phyloP scores from a whole-genome alignment of 2,113 vertebrate species.

The Pristiophorus japonicus region DNA sequence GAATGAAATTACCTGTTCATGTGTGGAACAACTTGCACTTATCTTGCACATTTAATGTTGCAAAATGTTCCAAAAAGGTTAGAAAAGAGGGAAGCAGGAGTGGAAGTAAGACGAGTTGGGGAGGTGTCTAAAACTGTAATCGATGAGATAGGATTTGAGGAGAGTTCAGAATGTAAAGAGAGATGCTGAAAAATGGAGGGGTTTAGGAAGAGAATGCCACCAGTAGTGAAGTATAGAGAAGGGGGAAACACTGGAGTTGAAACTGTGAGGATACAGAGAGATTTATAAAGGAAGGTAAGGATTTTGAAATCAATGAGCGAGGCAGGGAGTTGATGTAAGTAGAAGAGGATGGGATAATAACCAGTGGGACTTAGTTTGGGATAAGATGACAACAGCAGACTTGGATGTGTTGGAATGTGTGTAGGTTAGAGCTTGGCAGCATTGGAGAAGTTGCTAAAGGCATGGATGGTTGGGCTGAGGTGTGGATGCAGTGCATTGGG shows the following conservation, averaged over 20 bases:
- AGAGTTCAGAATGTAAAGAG: not conserved
- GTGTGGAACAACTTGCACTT: not conserved
- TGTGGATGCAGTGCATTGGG: not conserved
- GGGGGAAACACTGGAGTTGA: not conserved
- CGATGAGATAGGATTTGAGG: not conserved
- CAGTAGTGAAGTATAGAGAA: not conserved
- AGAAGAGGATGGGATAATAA: not conserved
- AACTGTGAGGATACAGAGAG: not conserved
- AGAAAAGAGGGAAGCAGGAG: not conserved
- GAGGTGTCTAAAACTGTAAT: not conserved
- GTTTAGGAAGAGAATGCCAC: not conserved
- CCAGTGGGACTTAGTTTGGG: not conserved
- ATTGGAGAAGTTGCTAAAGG: not conserved
- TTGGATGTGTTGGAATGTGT: not conserved
- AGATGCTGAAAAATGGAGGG: not conserved
- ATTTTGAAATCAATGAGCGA: not conserved
- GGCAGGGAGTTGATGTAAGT: not conserved
- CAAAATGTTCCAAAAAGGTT: not conserved
- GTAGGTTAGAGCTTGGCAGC: not conserved
- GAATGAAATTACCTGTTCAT: not conserved
- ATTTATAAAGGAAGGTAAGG: not conserved
- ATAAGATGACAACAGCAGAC: not conserved
- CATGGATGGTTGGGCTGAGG: not conserved
- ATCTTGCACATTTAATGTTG: not conserved
- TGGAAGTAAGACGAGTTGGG: not conserved